These are phyloP conservation scores for Clistopyga incitator DNA, from an alignment of 2,888 invertebrate genomes.

Conservation along the genomic window DNA sequence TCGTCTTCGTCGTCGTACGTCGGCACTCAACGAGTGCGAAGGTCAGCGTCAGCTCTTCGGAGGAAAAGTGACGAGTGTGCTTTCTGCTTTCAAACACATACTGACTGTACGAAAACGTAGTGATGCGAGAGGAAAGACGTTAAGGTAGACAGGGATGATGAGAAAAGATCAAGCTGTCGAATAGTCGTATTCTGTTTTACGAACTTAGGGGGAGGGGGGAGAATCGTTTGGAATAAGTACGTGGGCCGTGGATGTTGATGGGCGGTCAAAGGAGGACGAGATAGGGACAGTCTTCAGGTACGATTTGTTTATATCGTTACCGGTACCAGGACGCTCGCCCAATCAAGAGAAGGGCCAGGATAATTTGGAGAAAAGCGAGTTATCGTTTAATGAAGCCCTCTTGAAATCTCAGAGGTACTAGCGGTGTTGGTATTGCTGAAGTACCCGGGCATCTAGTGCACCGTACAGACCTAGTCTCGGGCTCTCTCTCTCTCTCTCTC, in stretches of 20 bases:
- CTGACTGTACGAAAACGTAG: not conserved
- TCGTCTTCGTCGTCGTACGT: constrained; percentile 5
- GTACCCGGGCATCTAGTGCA: constrained; percentile 79
- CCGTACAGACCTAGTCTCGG: constrained; percentile 74
- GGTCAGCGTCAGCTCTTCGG: constrained; percentile 45
- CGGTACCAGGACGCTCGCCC: constrained; percentile 20
- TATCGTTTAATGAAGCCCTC: constrained; percentile 82
- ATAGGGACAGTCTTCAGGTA: constrained; percentile 58
- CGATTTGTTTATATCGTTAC: constrained; percentile 34
- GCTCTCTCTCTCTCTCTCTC: too few species aligned
- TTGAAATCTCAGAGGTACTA: constrained; percentile 54
- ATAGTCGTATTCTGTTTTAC: constrained; percentile 8
- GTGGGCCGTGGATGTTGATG: constrained; percentile 23
- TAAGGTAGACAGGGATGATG: not conserved
- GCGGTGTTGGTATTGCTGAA: constrained; percentile 66
- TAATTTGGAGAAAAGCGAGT: constrained; percentile 77
- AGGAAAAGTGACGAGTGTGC: constrained; percentile 29
- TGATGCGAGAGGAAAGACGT: constrained; percentile 4
- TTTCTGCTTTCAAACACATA: not conserved
- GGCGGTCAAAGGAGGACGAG: constrained; percentile 10
- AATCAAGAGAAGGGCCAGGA: constrained; percentile 62
- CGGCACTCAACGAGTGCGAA: constrained; percentile 36
- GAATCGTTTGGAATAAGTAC: constrained; percentile 39
- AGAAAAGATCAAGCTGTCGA: constrained; percentile 4
- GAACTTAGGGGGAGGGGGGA: not conserved